Evolutionary conservation across 1,140 invertebrate genomes (phyloP), one percentile per base, ranked within the genome.

Genomic region (Protaetia brevitarsis): DNA sequence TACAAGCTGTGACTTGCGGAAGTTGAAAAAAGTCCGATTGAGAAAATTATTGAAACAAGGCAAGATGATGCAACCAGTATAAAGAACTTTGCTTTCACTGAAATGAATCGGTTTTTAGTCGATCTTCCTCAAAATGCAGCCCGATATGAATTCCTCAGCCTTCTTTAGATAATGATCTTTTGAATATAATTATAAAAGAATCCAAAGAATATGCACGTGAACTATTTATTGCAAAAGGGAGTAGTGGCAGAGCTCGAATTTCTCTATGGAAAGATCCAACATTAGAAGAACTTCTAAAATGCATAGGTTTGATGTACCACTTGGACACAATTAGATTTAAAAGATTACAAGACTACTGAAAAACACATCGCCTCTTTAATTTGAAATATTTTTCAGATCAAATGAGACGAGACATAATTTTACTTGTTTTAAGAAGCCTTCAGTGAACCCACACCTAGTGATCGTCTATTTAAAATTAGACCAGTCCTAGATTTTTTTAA

Each of bases 401-500:
- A 37, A 37, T 37, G 36, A 13, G 36, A 5, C n/a, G n/a, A n/a
- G n/a, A n/a, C n/a, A n/a, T n/a, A n/a, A n/a, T n/a, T n/a, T n/a
- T n/a, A n/a, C n/a, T n/a, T n/a, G n/a, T n/a, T n/a, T n/a, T n/a
- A n/a, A n/a, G n/a, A n/a, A n/a, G n/a, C n/a, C n/a, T n/a, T n/a
- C n/a, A 16, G n/a, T 41, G 37, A 16, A 3, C 2, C 37, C 1
- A 13, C 1, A 13, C 63, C 63, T 56, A 58, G 63, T 2, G 68
- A 72, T 36, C 64, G 62, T 7, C 10, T 72, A n/a, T 63, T 21
- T 13, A 71, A 72, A 64, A 62, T 73, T 23, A 8, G 67, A 68
- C 68, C 66, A 66, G 8, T 73, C 0, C 66, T 75, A 10, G 66
- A 73, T 63, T 66, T 69, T 63, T 76, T 74, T 62, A 75, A 77